Evolutionary conservation across 2,888 invertebrate genomes (phyloP).

Genomic region (Calameuta idolon): DNA sequence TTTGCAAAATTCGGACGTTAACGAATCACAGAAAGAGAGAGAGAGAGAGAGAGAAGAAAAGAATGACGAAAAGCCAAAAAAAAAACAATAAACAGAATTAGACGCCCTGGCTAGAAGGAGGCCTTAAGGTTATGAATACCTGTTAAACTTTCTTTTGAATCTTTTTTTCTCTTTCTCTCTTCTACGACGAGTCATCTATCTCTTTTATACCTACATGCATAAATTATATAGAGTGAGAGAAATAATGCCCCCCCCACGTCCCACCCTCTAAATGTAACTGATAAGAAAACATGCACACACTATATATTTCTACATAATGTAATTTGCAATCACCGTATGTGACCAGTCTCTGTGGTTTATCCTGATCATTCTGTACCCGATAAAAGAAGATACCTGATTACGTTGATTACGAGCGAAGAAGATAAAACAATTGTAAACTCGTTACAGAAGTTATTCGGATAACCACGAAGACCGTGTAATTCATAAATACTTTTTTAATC

Average conservation of each 20-base stretch:
- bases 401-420: background rate
- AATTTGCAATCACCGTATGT: slow-evolving; percentile 14
- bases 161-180: background rate
- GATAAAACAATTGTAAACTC: background rate
- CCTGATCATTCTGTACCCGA: background rate
- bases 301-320: slow-evolving; percentile 33
- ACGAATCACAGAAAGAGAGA: background rate
- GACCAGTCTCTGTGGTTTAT: background rate
- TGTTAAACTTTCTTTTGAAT: slow-evolving; percentile 4
- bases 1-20: background rate
- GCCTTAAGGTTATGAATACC: slow-evolving; percentile 16
- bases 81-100: background rate
- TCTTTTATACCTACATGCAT: slow-evolving; percentile 15
- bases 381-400: background rate
- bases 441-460: background rate
- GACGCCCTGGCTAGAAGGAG: slow-evolving; percentile 1
- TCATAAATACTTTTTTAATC: slow-evolving; percentile 26
- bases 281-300: slow-evolving; percentile 11
- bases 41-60: background rate
- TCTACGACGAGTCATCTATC: background rate
- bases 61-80: background rate
- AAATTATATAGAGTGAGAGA: slow-evolving; percentile 12
- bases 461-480: background rate
- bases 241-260: background rate
- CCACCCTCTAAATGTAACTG: background rate